Base-by-base conservation (phyloP, 2,113 vertebrate genomes). In the Regulus satrapa region DNA sequence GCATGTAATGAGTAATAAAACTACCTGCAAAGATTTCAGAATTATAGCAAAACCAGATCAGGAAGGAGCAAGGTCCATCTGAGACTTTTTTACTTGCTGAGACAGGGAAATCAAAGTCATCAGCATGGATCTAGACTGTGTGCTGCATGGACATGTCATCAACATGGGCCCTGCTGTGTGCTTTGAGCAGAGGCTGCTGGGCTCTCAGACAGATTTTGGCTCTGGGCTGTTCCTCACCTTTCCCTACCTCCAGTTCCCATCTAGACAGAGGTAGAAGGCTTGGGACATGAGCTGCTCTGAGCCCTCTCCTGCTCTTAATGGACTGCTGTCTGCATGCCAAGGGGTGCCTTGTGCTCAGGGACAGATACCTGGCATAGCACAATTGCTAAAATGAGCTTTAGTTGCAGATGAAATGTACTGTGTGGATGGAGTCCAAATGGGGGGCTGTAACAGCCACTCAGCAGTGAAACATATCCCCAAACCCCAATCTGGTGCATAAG, bases 381-480 rank as follows among this genome's bases (percentile, higher is more conserved):
- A 87, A 72, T 48, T 82, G 45, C 36, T 68, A 26, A 92, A 87
- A 88, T 61, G 81, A 89, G 77, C 56, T 89, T 51, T 68, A 72
- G 69, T 52, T 81, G 77, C 76, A 74, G 49, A 75, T 52, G 7
- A 86, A 95, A 85, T 96, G 93, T 84, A 32, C 64, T 85, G 1
- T 15, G 14, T 95, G 96, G 95, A 94, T 10, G 14, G 45, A 84
- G 56, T 92, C 80, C 95, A 96, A 91, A 87, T 64, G 49, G 20
- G 38, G 69, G 92, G 23, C 15, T 41, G 23, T 45, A 89, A 89
- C n/a, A 92, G 86, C 28, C n/a, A 48, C 45, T 95, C 17, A 0
- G 45, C 49, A 82, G 29, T 79, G 78, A 85, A 93, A 88, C 76
- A 64, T 6, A 32, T 79, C 45, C 90, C 88, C 62, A 95, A 89